These are phyloP conservation scores for Crotalus helleri DNA, from an alignment of 2,113 vertebrate genomes.

Conservation along the genomic window DNA sequence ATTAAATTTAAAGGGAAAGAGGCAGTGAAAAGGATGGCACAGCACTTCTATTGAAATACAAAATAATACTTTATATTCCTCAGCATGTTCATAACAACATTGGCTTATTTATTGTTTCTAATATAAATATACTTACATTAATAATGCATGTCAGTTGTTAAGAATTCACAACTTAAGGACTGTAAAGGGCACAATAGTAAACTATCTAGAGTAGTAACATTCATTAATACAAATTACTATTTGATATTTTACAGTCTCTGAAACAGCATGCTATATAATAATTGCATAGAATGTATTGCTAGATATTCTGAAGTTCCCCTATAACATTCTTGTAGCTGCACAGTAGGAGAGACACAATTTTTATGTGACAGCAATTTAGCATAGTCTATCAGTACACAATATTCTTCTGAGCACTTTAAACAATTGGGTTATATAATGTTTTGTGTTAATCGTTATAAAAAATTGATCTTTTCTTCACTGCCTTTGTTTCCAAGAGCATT, in stretches of 20 bases:
- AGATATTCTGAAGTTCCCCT: slow-evolving; percentile 7
- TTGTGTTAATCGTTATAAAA: background rate
- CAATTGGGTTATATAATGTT: background rate
- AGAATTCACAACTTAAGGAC: slow-evolving; percentile 23
- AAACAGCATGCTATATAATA: slow-evolving; percentile 38
- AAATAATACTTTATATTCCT: background rate
- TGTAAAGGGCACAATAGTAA: slow-evolving; percentile 45
- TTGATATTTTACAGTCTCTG: slow-evolving; percentile 25
- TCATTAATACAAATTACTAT: slow-evolving; percentile 53
- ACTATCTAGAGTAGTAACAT: slow-evolving; percentile 37
- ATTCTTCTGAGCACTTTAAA: slow-evolving; percentile 25
- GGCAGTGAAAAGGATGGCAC: background rate
- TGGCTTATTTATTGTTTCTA: slow-evolving; percentile 6
- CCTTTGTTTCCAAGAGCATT: background rate
- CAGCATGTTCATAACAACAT: background rate
- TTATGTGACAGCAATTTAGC: slow-evolving; percentile 12
- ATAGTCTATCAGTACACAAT: slow-evolving; percentile 25
- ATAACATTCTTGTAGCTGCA: slow-evolving; percentile 39
- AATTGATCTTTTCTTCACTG: background rate
- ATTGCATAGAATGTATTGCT: slow-evolving; percentile 18
- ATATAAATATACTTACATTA: slow-evolving; percentile 8
- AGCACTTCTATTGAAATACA: slow-evolving; percentile 14
- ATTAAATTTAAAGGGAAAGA: background rate
- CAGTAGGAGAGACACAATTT: slow-evolving; percentile 35
- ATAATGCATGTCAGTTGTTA: slow-evolving; percentile 35